Conservation (phyloP, 2,888 invertebrate species). For the Drosophila niveifrons region DNA sequence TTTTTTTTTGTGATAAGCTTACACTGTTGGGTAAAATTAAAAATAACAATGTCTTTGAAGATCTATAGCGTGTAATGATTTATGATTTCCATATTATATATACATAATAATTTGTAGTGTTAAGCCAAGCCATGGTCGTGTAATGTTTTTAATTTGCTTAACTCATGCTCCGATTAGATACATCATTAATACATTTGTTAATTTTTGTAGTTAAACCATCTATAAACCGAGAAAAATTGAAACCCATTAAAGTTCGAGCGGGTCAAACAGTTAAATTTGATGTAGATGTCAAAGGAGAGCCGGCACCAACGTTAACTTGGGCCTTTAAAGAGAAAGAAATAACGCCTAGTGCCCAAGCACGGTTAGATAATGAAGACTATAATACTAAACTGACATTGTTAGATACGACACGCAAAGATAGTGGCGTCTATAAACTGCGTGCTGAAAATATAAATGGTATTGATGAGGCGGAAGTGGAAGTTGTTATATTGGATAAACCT, state of each 20-base stretch:
- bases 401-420: conserved; percentile 93
- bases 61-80: background rate
- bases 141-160: background rate
- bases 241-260: conserved; percentile 94
- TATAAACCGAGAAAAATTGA: conserved; percentile 97
- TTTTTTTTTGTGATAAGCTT: conserved; percentile 5
- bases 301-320: conserved; percentile 96
- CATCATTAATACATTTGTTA: background rate
- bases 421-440: conserved; percentile 95
- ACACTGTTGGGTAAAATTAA: background rate
- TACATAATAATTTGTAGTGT: conserved; percentile 35
- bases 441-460: conserved; percentile 97
- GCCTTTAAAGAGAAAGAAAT: conserved; percentile 87
- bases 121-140: conserved; percentile 57
- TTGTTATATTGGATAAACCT: conserved; percentile 91
- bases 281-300: conserved; percentile 98
- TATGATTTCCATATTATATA: conserved; percentile 13
- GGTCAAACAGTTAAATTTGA: conserved; percentile 96
- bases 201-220: conserved; percentile 92
- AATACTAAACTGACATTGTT: conserved; percentile 93
- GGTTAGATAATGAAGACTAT: conserved; percentile 96
- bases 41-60: conserved; percentile 8
- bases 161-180: background rate
- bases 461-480: conserved; percentile 97
- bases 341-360: conserved; percentile 89